Percentiles rank a stretch among this genome's conserved stretches.
Evolutionary conservation across 2,113 vertebrate species (phyloP).

Genomic region (Triplophysa dalaica): DNA sequence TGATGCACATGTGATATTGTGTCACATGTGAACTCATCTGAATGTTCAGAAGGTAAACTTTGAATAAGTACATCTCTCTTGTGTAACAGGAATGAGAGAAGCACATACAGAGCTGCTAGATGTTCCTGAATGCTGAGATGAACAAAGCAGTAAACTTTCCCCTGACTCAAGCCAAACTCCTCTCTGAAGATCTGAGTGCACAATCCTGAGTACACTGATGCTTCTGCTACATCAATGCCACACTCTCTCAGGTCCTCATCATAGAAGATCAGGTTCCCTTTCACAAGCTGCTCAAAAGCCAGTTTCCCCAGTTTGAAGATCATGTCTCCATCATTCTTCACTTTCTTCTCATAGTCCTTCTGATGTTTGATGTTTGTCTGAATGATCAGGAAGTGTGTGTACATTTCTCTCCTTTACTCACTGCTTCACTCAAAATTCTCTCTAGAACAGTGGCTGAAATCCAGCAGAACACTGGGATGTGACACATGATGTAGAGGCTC

Average conservation of each 20-base stretch:
- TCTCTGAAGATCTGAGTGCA: not conserved
- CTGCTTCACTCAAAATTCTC: not conserved
- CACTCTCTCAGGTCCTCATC: not conserved
- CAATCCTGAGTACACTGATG: not conserved
- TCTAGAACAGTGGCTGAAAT: not conserved
- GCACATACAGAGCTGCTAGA: not conserved
- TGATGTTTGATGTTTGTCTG: not conserved
- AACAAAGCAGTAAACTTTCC: no score
- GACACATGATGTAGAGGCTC: conserved; percentile 16
- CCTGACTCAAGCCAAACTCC: no score
- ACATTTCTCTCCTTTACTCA: not conserved
- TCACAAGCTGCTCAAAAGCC: not conserved
- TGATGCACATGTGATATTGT: not conserved
- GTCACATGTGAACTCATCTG: no score
- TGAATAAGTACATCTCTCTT: no score
- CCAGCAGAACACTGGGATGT: conserved; percentile 2
- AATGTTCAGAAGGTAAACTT: no score
- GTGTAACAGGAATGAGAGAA: not conserved
- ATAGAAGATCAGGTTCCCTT: no score
- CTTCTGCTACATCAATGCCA: not conserved
- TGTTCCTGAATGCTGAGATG: not conserved
- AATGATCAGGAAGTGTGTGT: not conserved
- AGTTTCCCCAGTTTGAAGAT: not conserved
- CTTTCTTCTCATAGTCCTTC: not conserved
- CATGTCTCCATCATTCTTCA: not conserved